A percentile compares a stretch with the other conserved stretches of the same genome.
Evolutionary conservation across 2,888 invertebrate species (phyloP).

Genomic region (Heteromyza rotundicornis): DNA sequence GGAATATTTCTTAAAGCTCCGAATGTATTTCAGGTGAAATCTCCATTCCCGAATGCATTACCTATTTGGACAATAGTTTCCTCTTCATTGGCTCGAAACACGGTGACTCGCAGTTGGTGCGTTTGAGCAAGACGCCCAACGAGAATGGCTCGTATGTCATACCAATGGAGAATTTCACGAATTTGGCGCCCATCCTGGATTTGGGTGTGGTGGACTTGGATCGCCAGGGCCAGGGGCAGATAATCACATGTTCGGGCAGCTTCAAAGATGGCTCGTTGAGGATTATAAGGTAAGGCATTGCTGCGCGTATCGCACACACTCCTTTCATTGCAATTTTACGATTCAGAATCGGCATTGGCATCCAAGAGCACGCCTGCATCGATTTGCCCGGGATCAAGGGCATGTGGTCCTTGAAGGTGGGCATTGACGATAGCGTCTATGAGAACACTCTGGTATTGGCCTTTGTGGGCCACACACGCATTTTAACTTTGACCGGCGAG

Average conservation of each 20-base stretch:
- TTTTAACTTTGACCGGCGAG: slow-evolving; percentile 88
- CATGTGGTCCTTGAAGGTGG: slow-evolving; percentile 92
- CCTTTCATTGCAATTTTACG: neutral
- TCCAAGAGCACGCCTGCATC: slow-evolving; percentile 96
- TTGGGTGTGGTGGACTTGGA: slow-evolving; percentile 98
- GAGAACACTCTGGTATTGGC: slow-evolving; percentile 94
- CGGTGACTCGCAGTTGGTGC: slow-evolving; percentile 95
- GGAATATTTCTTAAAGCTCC: slow-evolving; percentile 13
- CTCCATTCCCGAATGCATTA: slow-evolving; percentile 95
- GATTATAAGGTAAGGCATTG: slow-evolving; percentile 80
- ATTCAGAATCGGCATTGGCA: slow-evolving; percentile 97
- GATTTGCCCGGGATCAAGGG: slow-evolving; percentile 97
- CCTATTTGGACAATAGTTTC: slow-evolving; percentile 97
- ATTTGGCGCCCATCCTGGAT: slow-evolving; percentile 96
- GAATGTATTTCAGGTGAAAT: slow-evolving; percentile 72
- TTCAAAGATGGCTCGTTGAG: slow-evolving; percentile 97
- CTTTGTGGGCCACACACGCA: slow-evolving; percentile 96
- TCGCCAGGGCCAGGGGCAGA: slow-evolving; percentile 94
- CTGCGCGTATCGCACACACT: neutral
- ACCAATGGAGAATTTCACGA: slow-evolving; percentile 95
- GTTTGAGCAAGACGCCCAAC: slow-evolving; percentile 83
- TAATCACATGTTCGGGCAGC: slow-evolving; percentile 97
- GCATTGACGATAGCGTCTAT: slow-evolving; percentile 66
- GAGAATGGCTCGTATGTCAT: slow-evolving; percentile 89
- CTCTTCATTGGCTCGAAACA: slow-evolving; percentile 94